Percentiles rank a stretch among this genome's conserved stretches.
These are phyloP conservation scores for Fregata magnificens DNA, from an alignment of 2,113 vertebrate species.

Conservation along the genomic window DNA sequence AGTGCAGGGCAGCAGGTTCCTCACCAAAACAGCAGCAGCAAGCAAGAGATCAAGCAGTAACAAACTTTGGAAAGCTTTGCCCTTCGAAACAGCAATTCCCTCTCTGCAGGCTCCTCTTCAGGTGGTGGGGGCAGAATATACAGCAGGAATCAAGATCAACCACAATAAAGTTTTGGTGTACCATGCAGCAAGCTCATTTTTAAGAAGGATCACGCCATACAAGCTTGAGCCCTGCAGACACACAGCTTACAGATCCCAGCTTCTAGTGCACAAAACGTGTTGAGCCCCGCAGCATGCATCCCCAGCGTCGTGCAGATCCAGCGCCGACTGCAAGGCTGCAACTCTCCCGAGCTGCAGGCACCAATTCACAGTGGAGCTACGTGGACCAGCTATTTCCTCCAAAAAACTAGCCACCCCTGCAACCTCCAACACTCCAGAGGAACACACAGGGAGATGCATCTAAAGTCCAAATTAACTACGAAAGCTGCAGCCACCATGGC, in stretches of 20 bases:
- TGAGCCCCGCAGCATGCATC: not conserved
- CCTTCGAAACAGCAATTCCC: not conserved
- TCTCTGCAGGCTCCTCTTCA: not conserved
- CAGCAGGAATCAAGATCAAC: not conserved
- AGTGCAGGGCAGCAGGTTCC: not conserved
- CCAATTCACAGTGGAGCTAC: not conserved
- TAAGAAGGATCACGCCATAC: not conserved
- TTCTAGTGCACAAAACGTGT: not conserved
- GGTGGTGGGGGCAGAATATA: not conserved
- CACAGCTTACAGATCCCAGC: not conserved
- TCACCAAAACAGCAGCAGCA: not conserved
- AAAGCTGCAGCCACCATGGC: not conserved
- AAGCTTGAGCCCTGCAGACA: not conserved
- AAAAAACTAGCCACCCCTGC: too few species aligned
- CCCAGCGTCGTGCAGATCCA: not conserved
- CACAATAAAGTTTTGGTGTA: not conserved
- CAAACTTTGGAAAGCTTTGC: not conserved
- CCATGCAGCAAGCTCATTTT: not conserved
- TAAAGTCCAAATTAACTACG: not conserved
- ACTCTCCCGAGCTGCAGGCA: not conserved
- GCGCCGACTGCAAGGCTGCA: not conserved
- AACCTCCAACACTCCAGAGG: not conserved
- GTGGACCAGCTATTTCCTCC: not conserved
- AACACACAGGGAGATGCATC: not conserved
- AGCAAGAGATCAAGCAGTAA: fast-evolving